These are phyloP conservation scores for Sapayoa aenigma DNA, from an alignment of 2,113 vertebrate species.

Conservation along the genomic window DNA sequence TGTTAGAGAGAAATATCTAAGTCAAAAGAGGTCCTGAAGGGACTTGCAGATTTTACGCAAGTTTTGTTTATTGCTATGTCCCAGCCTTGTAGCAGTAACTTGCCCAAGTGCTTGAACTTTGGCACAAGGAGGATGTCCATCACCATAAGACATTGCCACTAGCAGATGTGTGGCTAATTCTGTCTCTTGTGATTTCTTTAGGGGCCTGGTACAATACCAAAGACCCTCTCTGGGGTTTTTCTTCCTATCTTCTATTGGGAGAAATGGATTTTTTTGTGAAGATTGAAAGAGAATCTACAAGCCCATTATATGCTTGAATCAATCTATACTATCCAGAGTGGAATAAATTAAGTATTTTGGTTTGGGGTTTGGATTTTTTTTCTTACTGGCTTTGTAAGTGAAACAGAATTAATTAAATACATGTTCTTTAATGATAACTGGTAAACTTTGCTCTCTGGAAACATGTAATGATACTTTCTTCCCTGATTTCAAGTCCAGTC, in stretches of 20 bases:
- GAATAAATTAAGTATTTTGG: background rate
- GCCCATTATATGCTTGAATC: background rate
- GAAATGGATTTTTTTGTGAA: background rate
- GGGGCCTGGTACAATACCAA: background rate
- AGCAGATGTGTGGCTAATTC: background rate
- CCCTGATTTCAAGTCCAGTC: background rate
- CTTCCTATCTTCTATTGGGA: background rate
- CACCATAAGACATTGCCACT: background rate
- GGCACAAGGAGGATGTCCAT: background rate
- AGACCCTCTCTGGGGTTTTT: background rate
- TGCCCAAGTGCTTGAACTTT: background rate
- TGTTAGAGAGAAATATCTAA: background rate
- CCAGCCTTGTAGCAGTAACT: background rate
- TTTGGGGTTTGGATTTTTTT: background rate
- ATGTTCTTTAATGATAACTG: background rate
- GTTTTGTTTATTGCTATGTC: background rate
- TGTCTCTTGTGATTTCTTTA: background rate
- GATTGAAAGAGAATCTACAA: background rate
- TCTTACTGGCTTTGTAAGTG: background rate
- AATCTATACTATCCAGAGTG: background rate
- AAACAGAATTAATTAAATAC: background rate
- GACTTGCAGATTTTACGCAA: background rate
- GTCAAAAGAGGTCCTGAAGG: background rate
- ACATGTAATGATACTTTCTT: background rate
- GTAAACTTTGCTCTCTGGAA: background rate